These are phyloP conservation scores for Theretra japonica DNA, from an alignment of 2,888 invertebrate genomes.

Conservation along the genomic window DNA sequence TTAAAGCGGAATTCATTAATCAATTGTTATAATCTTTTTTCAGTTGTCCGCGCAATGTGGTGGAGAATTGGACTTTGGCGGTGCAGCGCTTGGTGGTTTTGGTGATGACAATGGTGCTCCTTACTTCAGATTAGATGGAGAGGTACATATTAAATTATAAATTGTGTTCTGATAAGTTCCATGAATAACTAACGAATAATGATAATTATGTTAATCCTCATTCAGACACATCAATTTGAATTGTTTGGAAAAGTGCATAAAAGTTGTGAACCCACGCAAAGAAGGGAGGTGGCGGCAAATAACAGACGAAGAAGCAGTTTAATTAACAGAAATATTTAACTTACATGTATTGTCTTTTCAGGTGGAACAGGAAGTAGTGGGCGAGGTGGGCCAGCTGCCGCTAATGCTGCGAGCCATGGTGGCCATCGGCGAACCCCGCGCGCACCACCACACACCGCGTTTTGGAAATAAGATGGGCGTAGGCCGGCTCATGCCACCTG, in stretches of 20 bases:
- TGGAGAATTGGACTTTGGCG: slow-evolving; percentile 78
- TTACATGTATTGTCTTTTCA: slow-evolving; percentile 42
- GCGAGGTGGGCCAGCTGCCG: slow-evolving; percentile 90
- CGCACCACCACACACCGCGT: slow-evolving; percentile 70
- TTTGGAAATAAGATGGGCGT: slow-evolving; percentile 76
- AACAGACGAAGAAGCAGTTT: no score
- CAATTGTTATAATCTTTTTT: slow-evolving; percentile 36
- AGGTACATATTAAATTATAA: slow-evolving; percentile 51
- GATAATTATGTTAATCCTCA: no score
- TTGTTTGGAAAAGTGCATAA: no score
- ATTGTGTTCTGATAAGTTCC: background rate
- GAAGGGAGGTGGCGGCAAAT: no score
- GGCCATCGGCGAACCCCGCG: slow-evolving; percentile 82
- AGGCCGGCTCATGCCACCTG: slow-evolving; percentile 68
- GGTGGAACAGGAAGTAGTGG: slow-evolving; percentile 81
- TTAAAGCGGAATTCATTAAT: no score
- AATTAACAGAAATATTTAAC: no score
- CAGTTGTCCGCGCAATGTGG: slow-evolving; percentile 81
- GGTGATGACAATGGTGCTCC: slow-evolving; percentile 79
- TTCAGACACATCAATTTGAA: no score
- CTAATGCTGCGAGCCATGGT: slow-evolving; percentile 93
- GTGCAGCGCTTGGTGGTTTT: slow-evolving; percentile 76
- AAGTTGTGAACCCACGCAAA: no score
- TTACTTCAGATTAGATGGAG: slow-evolving; percentile 81
- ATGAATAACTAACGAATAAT: no score